phyloP scores from a whole-genome alignment of 2,797 vertebrate genomes.

The Catamblyrhynchus diadema region DNA sequence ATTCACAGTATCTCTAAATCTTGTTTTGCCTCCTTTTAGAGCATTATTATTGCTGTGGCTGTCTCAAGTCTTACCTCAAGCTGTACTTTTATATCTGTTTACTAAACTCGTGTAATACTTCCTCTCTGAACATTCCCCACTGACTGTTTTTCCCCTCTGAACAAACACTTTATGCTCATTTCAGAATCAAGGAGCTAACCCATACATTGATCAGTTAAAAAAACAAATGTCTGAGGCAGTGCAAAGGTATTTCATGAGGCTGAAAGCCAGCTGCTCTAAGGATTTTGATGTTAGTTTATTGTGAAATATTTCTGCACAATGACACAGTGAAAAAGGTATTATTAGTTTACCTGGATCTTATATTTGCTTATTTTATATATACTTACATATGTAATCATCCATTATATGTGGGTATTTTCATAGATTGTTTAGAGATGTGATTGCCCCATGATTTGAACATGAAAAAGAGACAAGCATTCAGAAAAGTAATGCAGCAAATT shows the following conservation, averaged over 20 bases:
- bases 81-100: background rate
- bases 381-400: background rate
- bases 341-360: background rate
- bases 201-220: background rate
- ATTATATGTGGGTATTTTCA: background rate
- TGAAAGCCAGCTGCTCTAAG: background rate
- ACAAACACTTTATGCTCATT: background rate
- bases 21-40: background rate
- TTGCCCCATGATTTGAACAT: background rate
- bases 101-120: background rate
- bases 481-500: background rate
- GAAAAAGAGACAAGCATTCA: background rate
- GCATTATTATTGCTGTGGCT: background rate
- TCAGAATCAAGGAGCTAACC: background rate
- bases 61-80: background rate
- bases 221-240: background rate
- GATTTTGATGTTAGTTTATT: background rate
- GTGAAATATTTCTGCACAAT: background rate
- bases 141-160: background rate
- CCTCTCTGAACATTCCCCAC: background rate
- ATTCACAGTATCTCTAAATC: background rate
- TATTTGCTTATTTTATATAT: background rate
- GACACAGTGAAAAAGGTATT: background rate
- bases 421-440: background rate
- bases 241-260: background rate